Evolutionary conservation across 2,113 vertebrate species (phyloP).

Genomic region (Nothocercus nigrocapillus): DNA sequence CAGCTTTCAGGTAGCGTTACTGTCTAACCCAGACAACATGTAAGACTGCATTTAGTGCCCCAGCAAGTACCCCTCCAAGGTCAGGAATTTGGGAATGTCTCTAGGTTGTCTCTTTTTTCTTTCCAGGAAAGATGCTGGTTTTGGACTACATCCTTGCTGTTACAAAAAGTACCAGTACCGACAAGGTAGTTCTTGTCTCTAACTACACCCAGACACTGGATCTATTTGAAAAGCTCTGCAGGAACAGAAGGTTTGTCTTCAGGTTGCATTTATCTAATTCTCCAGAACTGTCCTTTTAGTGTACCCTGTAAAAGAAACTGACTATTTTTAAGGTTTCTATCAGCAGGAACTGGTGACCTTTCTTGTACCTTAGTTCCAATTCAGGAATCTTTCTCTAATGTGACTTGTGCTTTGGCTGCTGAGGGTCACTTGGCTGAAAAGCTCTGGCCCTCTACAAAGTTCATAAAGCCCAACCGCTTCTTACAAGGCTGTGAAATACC

Average conservation of each 20-base stretch:
- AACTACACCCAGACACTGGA: constrained; percentile 98
- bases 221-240: constrained; percentile 96
- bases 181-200: constrained; percentile 96
- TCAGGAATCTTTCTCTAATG: background rate
- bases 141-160: constrained; percentile 95
- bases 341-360: background rate
- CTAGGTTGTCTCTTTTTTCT: background rate
- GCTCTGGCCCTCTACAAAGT: background rate
- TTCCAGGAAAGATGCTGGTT: constrained; percentile 94
- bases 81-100: background rate
- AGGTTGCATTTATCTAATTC: background rate
- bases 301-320: background rate
- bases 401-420: background rate
- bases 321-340: background rate
- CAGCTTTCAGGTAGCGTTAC: constrained; percentile 89
- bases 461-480: background rate
- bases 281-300: background rate
- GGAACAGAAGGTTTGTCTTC: constrained; percentile 84
- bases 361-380: background rate
- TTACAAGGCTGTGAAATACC: background rate
- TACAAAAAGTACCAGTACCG: constrained; percentile 87
- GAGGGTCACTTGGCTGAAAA: background rate
- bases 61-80: background rate
- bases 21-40: too few relatives aligned
- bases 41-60: background rate